A percentile compares a stretch with the other conserved stretches of the same genome.
phyloP scores from a whole-genome alignment of 2,113 vertebrate genomes.

The Cephalophus harveyi region DNA sequence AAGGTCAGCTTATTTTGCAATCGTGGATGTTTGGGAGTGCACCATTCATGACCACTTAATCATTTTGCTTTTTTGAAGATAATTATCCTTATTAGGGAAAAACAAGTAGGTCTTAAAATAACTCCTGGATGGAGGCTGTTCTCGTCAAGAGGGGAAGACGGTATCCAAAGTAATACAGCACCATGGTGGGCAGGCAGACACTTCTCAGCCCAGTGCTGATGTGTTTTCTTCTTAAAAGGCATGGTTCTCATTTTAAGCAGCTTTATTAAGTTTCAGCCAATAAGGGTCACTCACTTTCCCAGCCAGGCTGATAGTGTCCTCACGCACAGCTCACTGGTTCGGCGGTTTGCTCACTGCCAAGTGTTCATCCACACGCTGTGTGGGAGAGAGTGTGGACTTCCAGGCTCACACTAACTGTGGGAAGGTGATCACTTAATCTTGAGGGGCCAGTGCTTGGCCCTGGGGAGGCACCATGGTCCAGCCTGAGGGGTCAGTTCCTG shows the following conservation, averaged over 20 bases:
- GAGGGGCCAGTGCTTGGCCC: too few species aligned
- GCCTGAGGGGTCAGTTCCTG: not conserved
- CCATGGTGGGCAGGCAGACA: rapidly evolving
- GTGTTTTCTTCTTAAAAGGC: not conserved
- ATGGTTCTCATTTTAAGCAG: not conserved
- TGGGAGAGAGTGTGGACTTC: rapidly evolving
- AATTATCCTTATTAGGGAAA: conserved; percentile 36
- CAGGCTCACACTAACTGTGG: rapidly evolving
- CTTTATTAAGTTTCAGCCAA: too few species aligned
- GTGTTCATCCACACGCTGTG: rapidly evolving
- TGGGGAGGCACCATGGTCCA: rapidly evolving
- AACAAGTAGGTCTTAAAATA: not conserved
- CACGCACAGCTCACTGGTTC: rapidly evolving
- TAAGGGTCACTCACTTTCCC: not conserved
- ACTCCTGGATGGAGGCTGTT: not conserved
- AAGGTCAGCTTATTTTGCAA: not conserved
- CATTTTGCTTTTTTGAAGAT: not conserved
- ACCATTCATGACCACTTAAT: not conserved
- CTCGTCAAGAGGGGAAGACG: not conserved
- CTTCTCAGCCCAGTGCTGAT: not conserved
- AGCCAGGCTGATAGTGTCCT: too few species aligned
- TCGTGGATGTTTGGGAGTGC: not conserved
- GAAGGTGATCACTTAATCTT: not conserved
- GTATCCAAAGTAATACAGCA: not conserved
- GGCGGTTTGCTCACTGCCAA: rapidly evolving